Percentiles rank a stretch among this genome's conserved stretches.
These are phyloP conservation scores for Hypotaenidia okinawae DNA, from an alignment of 2,797 vertebrate species.

Conservation along the genomic window DNA sequence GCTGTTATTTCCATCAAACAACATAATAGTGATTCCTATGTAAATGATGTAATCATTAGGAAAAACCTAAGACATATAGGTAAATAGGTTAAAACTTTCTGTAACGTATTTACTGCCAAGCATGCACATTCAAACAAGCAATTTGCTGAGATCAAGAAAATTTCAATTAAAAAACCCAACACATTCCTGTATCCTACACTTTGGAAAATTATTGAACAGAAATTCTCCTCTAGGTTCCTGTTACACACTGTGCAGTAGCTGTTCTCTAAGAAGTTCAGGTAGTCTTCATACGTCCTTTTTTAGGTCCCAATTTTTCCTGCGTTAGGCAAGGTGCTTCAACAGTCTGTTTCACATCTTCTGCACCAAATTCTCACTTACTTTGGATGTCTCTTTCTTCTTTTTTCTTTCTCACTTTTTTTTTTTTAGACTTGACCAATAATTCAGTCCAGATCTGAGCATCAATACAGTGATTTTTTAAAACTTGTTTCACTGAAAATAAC, in stretches of 20 bases:
- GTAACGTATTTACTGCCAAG: background rate
- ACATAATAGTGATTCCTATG: background rate
- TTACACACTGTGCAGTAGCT: background rate
- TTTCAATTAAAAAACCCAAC: background rate
- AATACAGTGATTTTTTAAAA: background rate
- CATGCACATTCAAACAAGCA: background rate
- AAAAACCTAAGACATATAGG: background rate
- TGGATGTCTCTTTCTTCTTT: too few species aligned
- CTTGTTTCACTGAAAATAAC: background rate
- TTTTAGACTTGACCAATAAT: background rate
- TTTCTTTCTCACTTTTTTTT: background rate
- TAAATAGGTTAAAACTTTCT: background rate
- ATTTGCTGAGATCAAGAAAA: background rate
- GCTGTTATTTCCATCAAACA: constrained; percentile 7
- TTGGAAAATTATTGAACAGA: background rate
- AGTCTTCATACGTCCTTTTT: background rate
- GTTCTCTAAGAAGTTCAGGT: background rate
- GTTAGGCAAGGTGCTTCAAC: background rate
- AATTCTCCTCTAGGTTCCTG: background rate
- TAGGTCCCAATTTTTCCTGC: background rate
- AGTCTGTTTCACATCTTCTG: background rate
- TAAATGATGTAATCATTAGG: background rate
- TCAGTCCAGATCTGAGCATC: background rate
- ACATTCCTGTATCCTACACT: background rate
- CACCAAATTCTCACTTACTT: background rate